Evolutionary conservation across 2,113 vertebrate genomes (phyloP), one percentile per base, ranked within the genome.

Genomic region (Nematolebias whitei): DNA sequence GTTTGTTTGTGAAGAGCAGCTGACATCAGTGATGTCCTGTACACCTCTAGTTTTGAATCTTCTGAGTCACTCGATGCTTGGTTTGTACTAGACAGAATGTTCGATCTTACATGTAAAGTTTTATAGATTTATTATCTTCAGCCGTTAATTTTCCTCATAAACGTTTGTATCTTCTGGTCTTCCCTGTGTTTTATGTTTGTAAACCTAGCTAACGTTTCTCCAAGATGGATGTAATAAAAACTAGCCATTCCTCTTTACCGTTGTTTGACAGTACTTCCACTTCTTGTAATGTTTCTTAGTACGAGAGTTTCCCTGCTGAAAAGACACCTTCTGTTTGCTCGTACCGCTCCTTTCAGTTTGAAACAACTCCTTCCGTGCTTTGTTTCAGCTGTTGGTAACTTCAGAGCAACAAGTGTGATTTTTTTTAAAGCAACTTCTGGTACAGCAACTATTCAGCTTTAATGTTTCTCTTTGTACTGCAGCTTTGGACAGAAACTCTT

Each of bases 21-120:
- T 96, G 96, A 95, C 96, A 96, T 98, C 96, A 97, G 94, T 97
- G 96, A 98, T 97, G 96, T 98, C 96, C 92, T 94, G 94, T 93
- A 29, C 3, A 29, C 26, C 88, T 81, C 40, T 91, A 93, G 70
- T 88, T 94, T 93, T 94, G 94, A 95, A 93, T 94, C 95, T 75
- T 95, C 93, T 93, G 92, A 93, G 93, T 95, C 94, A 19, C 71
- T 92, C 91, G 22, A 71, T 18, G 35, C 59, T 95, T 95, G 93
- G 94, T 85, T 89, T 88, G 75, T 86, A 87, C 83, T 85, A 78
- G 79, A 94, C 93, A 93, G 92, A 94, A 95, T 90, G 91, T 94
- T 71, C 76, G 87, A 90, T 92, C 87, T 85, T 79, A 84, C 76
- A 79, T 87, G 94, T 94, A 95, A 93, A 95, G 90, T 94, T 95